Percentiles rank a stretch among this genome's conserved stretches.
Conservation (phyloP, 2,888 invertebrate genomes). For the Pharmacophagus antenor region DNA sequence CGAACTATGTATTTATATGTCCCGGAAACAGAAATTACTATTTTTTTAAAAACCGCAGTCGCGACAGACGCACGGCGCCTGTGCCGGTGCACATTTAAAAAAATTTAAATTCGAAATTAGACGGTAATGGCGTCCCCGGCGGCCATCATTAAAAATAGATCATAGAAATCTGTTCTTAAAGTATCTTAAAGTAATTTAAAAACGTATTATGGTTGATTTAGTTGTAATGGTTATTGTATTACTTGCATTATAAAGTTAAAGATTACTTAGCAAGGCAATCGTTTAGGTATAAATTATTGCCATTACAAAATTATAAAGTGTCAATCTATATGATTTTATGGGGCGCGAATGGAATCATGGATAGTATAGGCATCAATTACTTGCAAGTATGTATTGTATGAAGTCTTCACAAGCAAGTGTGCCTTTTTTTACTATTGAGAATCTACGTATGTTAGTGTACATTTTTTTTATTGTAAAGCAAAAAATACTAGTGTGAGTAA, state of each 20-base stretch:
- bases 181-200: conserved; percentile 53
- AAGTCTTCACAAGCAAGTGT: too few relatives aligned
- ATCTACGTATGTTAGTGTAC: too few relatives aligned
- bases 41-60: conserved; percentile 45
- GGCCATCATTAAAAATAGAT: conserved; percentile 73
- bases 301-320: not conserved
- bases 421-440: too few relatives aligned
- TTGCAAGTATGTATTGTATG: too few relatives aligned
- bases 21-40: conserved; percentile 53
- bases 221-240: conserved; percentile 39
- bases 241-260: conserved; percentile 4
- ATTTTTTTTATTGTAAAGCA: too few relatives aligned
- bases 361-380: too few relatives aligned
- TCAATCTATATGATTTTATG: too few relatives aligned
- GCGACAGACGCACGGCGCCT: conserved; percentile 54
- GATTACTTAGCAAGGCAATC: not conserved
- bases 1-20: conserved; percentile 39
- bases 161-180: conserved; percentile 49
- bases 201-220: conserved; percentile 48
- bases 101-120: conserved; percentile 68
- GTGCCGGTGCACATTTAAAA: conserved; percentile 51
- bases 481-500: too few relatives aligned
- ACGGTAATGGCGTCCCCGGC: conserved; percentile 58
- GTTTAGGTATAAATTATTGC: not conserved
- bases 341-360: too few relatives aligned